A percentile compares a stretch with the other conserved stretches of the same genome.
phyloP scores from a whole-genome alignment of 2,888 invertebrate genomes.

The Mechanitis messenoides region DNA sequence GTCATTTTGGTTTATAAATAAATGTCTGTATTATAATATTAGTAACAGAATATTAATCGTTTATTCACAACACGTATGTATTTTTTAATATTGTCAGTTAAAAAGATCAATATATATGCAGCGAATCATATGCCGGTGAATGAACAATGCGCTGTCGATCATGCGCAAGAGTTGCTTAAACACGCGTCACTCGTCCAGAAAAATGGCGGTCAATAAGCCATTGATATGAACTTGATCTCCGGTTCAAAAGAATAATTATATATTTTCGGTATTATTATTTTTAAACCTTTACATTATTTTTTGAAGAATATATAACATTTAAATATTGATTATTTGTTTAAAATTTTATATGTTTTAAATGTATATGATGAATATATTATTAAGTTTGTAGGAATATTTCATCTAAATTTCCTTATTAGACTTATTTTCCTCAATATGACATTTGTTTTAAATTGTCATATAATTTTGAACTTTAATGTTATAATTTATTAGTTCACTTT shows the following conservation, averaged over 20 bases:
- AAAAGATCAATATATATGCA: no score
- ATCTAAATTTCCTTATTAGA: constrained; percentile 32
- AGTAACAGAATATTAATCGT: no score
- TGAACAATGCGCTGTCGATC: constrained; percentile 9
- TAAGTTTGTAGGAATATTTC: constrained; percentile 19
- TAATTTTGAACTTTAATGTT: not conserved
- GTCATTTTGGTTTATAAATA: no score
- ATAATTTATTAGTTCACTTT: not conserved
- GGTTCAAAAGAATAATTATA: not conserved
- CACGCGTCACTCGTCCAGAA: constrained; percentile 5
- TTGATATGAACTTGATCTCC: not conserved
- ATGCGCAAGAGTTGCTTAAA: constrained; percentile 5
- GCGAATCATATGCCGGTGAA: no score
- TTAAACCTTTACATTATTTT: not conserved
- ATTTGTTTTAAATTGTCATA: not conserved
- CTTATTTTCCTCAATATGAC: constrained; percentile 8
- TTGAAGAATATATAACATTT: no score
- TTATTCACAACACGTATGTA: no score
- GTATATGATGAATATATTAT: constrained; percentile 37
- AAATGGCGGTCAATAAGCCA: constrained; percentile 8
- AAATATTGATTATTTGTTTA: no score
- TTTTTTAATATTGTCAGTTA: no score
- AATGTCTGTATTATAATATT: no score
- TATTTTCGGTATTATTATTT: not conserved
- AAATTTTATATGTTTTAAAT: constrained; percentile 27